Evolutionary conservation across 2,113 vertebrate species (phyloP).

Genomic region (Oreochromis aureus): DNA sequence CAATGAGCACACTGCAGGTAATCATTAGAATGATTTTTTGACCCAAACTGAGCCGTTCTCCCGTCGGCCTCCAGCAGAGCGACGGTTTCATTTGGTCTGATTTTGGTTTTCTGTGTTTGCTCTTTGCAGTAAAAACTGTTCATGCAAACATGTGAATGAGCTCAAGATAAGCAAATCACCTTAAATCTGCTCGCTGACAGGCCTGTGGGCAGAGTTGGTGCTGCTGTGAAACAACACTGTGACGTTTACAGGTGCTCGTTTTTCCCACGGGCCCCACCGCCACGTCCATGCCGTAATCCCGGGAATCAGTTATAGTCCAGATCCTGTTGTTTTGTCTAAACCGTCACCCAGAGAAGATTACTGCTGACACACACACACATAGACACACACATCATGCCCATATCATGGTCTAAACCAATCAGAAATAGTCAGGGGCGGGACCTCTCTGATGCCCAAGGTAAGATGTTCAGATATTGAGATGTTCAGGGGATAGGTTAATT

Average conservation of each 20-base stretch:
- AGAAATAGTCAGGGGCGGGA: neutral
- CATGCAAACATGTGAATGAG: neutral
- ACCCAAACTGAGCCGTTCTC: neutral
- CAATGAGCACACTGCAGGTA: neutral
- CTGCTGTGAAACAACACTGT: neutral
- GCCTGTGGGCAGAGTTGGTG: neutral
- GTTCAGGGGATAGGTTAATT: neutral
- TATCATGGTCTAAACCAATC: neutral
- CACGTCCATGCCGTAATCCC: neutral
- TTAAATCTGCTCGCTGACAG: neutral
- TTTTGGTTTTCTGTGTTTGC: neutral
- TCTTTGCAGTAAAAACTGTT: neutral
- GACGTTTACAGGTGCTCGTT: neutral
- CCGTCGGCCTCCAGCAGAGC: neutral
- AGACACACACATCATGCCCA: neutral
- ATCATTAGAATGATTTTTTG: neutral
- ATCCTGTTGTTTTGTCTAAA: conserved; percentile 38
- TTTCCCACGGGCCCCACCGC: neutral
- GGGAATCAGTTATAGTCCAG: neutral
- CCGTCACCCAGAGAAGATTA: neutral
- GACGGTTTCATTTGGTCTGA: neutral
- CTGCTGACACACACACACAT: neutral
- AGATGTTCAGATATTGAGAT: neutral
- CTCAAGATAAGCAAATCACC: neutral
- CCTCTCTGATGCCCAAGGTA: accelerated